A percentile compares a stretch with the other conserved stretches of the same genome.
Evolutionary conservation across 2,797 vertebrate genomes (phyloP).

Genomic region (Thalassophryne amazonica): DNA sequence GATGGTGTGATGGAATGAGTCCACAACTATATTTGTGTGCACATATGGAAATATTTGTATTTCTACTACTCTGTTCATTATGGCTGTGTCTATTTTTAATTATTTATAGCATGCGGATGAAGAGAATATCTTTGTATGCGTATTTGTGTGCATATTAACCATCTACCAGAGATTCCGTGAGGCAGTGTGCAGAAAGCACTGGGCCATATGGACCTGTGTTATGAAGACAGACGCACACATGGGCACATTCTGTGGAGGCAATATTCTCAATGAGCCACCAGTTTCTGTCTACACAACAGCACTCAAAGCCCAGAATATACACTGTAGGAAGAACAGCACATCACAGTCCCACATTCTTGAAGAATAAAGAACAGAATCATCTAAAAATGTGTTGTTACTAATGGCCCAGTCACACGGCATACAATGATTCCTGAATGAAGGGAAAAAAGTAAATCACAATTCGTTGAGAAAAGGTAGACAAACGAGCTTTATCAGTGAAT

Average conservation of each 20-base stretch:
- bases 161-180: conserved; percentile 22
- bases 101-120: conserved; percentile 14
- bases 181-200: conserved; percentile 51
- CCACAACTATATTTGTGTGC: neutral
- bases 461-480: too few species aligned
- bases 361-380: too few species aligned
- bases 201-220: conserved; percentile 67
- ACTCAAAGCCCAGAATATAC: conserved; percentile 19
- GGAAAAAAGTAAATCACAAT: too few species aligned
- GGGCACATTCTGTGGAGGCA: conserved; percentile 56
- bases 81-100: conserved; percentile 10
- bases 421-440: too few species aligned
- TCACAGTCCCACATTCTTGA: too few species aligned
- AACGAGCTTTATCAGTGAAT: too few species aligned
- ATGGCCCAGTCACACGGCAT: too few species aligned
- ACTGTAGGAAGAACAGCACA: neutral
- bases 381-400: too few species aligned
- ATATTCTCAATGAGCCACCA: conserved; percentile 56
- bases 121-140: neutral
- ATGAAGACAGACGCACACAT: conserved; percentile 66
- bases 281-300: conserved; percentile 21
- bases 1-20: conserved; percentile 12
- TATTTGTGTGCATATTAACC: conserved; percentile 1
- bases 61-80: conserved; percentile 9
- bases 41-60: conserved; percentile 6